phyloP scores from a whole-genome alignment of 23 tunicate genomes.

The Ciona savignyi region DNA sequence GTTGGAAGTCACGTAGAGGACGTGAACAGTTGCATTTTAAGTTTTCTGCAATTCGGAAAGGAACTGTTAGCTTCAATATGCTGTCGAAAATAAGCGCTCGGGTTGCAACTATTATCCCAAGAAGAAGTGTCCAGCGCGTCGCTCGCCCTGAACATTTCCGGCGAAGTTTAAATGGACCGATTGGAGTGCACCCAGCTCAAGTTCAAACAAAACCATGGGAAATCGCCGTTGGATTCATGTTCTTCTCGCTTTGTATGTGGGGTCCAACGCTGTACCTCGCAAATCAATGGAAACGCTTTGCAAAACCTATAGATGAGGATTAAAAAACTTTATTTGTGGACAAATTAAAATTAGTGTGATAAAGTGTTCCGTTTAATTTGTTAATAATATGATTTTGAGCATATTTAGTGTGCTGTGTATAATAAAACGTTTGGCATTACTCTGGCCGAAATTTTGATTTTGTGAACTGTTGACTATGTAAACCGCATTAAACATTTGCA shows the following conservation, averaged over 20 bases:
- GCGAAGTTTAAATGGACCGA: not conserved
- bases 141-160: not conserved
- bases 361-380: no score
- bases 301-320: no score
- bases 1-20: no score
- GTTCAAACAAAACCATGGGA: not conserved
- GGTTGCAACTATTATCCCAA: not conserved
- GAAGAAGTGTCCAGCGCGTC: not conserved
- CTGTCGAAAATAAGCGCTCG: not conserved
- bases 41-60: no score
- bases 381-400: not conserved
- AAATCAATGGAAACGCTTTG: not conserved
- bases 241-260: not conserved
- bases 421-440: no score
- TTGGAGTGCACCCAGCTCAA: not conserved
- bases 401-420: not conserved
- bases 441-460: no score
- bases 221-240: not conserved
- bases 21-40: no score
- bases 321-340: no score
- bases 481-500: no score
- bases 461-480: no score
- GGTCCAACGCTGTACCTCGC: not conserved
- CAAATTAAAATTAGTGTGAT: no score
- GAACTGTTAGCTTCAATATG: no score